A percentile compares a stretch with the other conserved stretches of the same genome.
Evolutionary conservation across 64 coral and sea anemone genomes (phyloP).

Genomic region (Trachythela sp.): DNA sequence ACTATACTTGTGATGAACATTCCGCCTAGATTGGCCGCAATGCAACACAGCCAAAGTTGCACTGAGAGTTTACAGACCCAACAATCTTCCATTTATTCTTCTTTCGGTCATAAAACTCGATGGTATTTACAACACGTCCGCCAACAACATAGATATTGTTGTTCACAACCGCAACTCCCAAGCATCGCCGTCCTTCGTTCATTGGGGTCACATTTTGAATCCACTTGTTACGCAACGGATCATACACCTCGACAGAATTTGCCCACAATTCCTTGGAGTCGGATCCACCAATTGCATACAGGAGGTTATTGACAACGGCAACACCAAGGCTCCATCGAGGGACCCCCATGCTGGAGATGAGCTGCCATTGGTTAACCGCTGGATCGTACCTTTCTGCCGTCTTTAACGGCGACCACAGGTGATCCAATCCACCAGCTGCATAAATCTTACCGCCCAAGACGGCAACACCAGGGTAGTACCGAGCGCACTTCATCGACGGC

Average conservation of each 20-base stretch:
- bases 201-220: conserved; percentile 75
- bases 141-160: conserved; percentile 95
- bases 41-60: conserved; percentile 99
- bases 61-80: conserved; percentile 83
- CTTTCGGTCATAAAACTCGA: conserved; percentile 92
- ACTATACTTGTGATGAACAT: neutral
- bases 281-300: conserved; percentile 94
- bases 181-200: conserved; percentile 89
- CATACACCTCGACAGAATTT: conserved; percentile 91
- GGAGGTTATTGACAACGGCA: conserved; percentile 65
- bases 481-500: conserved; percentile 87
- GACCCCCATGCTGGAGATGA: conserved; percentile 76
- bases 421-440: conserved; percentile 86
- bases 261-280: conserved; percentile 83
- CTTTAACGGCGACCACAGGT: conserved; percentile 87
- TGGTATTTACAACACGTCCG: conserved; percentile 85
- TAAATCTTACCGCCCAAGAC: conserved; percentile 82
- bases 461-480: conserved; percentile 97
- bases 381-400: conserved; percentile 87
- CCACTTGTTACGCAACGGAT: conserved; percentile 60
- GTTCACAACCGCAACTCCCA: conserved; percentile 97
- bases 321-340: conserved; percentile 96
- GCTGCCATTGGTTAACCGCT: conserved; percentile 61
- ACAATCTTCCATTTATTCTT: conserved; percentile 84
- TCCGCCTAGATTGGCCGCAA: conserved; percentile 32